Evolutionary conservation across 2,113 vertebrate genomes (phyloP).

Genomic region (Gila orcuttii): DNA sequence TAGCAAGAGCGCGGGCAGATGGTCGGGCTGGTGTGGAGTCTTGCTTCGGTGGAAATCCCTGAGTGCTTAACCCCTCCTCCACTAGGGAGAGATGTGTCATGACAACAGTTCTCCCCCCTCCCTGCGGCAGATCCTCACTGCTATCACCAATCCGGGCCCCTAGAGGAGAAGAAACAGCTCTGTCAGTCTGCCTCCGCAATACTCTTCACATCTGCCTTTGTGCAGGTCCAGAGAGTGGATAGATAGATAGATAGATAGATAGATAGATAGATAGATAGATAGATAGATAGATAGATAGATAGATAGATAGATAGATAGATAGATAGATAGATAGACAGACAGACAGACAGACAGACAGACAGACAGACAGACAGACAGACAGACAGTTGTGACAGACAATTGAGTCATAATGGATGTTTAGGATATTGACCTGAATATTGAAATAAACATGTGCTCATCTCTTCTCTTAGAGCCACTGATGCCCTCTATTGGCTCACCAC

Average conservation of each 20-base stretch:
- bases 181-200: neutral
- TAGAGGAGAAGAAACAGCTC: slow-evolving; percentile 24
- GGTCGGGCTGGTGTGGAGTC: slow-evolving; percentile 55
- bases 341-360: neutral
- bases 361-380: neutral
- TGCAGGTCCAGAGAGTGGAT: neutral
- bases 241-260: neutral
- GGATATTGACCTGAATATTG: slow-evolving; percentile 21
- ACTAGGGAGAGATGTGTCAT: slow-evolving; percentile 56
- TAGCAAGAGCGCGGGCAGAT: slow-evolving; percentile 50
- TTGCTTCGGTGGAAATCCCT: slow-evolving; percentile 56
- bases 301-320: slow-evolving; percentile 10
- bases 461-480: neutral
- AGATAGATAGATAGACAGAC: neutral
- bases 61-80: slow-evolving; percentile 60
- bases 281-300: neutral
- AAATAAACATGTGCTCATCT: neutral
- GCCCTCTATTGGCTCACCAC: slow-evolving; percentile 38
- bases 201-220: neutral
- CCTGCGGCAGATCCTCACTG: slow-evolving; percentile 27
- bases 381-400: neutral
- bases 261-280: too few species aligned
- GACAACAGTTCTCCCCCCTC: slow-evolving; percentile 42
- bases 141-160: slow-evolving; percentile 22
- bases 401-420: neutral